Evolutionary conservation across 2,888 invertebrate genomes (phyloP), one percentile per base, ranked within the genome.

Genomic region (Parapristionchus giblindavisi): DNA sequence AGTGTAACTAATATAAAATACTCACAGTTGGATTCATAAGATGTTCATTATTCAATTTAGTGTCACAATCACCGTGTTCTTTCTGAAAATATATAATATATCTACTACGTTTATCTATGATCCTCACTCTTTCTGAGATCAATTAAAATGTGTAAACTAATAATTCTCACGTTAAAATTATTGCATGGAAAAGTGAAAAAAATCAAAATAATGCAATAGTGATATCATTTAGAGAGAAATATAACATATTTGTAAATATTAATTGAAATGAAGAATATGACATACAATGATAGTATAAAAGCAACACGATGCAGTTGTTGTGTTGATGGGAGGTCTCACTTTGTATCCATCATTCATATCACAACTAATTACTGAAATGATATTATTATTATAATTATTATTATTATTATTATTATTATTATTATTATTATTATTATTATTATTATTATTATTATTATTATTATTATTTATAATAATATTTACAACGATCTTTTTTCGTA

Each of bases 1-100:
- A 11, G 14, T 48, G 11, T 48, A 14, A 11, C 11, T 48, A 14
- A 21, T 21, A 48, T 48, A n/a, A 48, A 48, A 48, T 48, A 56
- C 11, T 56, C 24, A 56, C 56, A 21, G 14, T 24, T n/a, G 56
- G 24, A 24, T 17, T 8, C 8, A 21, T 27, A 8, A 24, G 17
- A 24, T n/a, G n/a, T 8, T 8, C 56, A 56, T 11, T 24, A 8
- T 8, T 8, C 24, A 24, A 36, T 56, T 56, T 38, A n/a, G 21
- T n/a, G 40, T 71, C 70, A 32, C 70, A 71, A 52, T 71, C 70
- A n/a, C 70, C 70, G 3, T 71, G 40, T 56, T 71, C 56, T 32
- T 54, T 71, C 70, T 71, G 70, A 0, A 71, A 52, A 3, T 5
- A 21, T 29, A 63, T 40, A 40, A 34, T 11, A 54, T 52, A 11